phyloP scores from a whole-genome alignment of 2,888 invertebrate genomes.

The Chironomus riparius region DNA sequence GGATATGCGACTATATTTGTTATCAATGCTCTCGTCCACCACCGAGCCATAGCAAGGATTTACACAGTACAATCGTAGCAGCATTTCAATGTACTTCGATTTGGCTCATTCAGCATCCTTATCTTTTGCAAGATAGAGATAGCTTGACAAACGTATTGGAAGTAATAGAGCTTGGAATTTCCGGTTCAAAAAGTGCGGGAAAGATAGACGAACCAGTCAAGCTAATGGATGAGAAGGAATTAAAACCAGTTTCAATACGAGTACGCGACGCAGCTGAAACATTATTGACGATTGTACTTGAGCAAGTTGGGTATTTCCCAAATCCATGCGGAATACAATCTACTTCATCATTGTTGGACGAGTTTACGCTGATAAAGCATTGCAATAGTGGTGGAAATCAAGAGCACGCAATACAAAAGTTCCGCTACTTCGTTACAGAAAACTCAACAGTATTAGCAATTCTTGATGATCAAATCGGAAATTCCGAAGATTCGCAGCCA shows the following conservation, averaged over 20 bases:
- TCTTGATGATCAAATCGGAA: slow-evolving; percentile 87
- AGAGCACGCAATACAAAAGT: slow-evolving; percentile 57
- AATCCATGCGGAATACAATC: slow-evolving; percentile 77
- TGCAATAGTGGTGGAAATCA: slow-evolving; percentile 48
- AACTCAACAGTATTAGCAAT: slow-evolving; percentile 81
- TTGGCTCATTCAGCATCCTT: slow-evolving; percentile 88
- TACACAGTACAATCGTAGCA: slow-evolving; percentile 89
- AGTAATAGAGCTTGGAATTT: slow-evolving; percentile 94
- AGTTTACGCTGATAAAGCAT: slow-evolving; percentile 68
- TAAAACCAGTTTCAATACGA: slow-evolving; percentile 95
- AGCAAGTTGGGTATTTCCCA: slow-evolving; percentile 81
- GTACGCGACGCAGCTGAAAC: slow-evolving; percentile 97
- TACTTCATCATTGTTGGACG: slow-evolving; percentile 78
- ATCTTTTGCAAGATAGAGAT: slow-evolving; percentile 81
- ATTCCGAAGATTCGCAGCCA: slow-evolving; percentile 86
- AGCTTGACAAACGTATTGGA: slow-evolving; percentile 89
- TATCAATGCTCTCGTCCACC: slow-evolving; percentile 92
- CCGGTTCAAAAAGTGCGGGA: slow-evolving; percentile 81
- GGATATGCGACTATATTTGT: slow-evolving; percentile 96
- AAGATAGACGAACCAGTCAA: slow-evolving; percentile 83
- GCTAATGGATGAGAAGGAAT: slow-evolving; percentile 90
- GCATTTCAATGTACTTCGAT: slow-evolving; percentile 84
- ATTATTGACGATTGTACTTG: slow-evolving; percentile 78
- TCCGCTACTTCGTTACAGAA: slow-evolving; percentile 85
- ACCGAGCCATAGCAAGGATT: slow-evolving; percentile 84